These are phyloP conservation scores for Philereme vetulata DNA, from an alignment of 2,888 invertebrate species.

Conservation along the genomic window DNA sequence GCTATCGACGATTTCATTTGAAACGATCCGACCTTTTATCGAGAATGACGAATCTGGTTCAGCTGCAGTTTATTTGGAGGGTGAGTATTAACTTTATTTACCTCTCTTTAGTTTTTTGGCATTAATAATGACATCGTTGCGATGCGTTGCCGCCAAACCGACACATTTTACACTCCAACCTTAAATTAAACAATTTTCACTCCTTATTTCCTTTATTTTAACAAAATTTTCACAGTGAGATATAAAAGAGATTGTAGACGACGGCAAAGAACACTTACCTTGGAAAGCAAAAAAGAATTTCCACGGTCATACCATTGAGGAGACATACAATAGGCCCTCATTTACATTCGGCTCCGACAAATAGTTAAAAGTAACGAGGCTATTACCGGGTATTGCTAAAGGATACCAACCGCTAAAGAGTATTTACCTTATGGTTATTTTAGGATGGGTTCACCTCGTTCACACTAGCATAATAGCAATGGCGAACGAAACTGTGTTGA, in stretches of 20 bases:
- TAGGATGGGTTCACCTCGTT: conserved; percentile 14
- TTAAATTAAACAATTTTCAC: too few relatives aligned
- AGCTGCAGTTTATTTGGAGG: conserved; percentile 89
- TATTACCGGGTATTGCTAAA: conserved; percentile 30
- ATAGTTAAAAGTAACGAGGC: conserved; percentile 39
- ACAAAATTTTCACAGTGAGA: neutral
- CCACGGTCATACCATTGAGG: conserved; percentile 20
- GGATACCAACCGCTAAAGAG: conserved; percentile 31
- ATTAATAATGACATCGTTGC: too few relatives aligned
- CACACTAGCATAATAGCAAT: too few relatives aligned
- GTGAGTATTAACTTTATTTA: conserved; percentile 81
- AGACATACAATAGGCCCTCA: conserved; percentile 32
- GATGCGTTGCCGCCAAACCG: too few relatives aligned
- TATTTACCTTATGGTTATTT: conserved; percentile 36
- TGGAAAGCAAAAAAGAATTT: conserved; percentile 28
- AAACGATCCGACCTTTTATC: conserved; percentile 89
- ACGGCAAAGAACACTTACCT: conserved; percentile 24
- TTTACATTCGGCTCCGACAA: conserved; percentile 36
- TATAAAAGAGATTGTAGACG: conserved; percentile 24
- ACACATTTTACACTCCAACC: too few relatives aligned
- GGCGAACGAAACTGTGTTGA: neutral
- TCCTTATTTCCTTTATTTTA: too few relatives aligned
- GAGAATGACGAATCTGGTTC: conserved; percentile 89
- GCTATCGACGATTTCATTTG: conserved; percentile 89
- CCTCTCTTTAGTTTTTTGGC: too few relatives aligned